Evolutionary conservation across 2,113 vertebrate species (phyloP).

Genomic region (Oncorhynchus nerka): DNA sequence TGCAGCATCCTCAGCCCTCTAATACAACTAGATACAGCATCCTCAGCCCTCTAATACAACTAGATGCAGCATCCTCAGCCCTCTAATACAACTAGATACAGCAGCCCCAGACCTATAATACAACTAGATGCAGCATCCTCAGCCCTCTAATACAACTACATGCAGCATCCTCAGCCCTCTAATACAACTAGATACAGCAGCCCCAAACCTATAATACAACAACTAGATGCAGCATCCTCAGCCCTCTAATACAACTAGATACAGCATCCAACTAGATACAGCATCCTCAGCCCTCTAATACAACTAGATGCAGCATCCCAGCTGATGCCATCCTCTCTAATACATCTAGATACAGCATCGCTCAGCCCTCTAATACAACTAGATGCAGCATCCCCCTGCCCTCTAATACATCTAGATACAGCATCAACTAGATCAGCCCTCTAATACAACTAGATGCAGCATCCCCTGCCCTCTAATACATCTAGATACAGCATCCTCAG

Average conservation of each 20-base stretch:
- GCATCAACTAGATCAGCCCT: too few relatives aligned
- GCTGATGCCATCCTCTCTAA: too few relatives aligned
- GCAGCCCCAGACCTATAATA: constrained; percentile 18
- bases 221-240: constrained; percentile 26
- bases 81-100: not conserved
- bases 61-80: not conserved
- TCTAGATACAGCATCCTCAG: not conserved
- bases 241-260: not conserved
- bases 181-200: not conserved
- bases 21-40: not conserved
- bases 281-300: too few relatives aligned
- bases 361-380: not conserved
- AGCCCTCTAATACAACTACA: not conserved
- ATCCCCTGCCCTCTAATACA: constrained; percentile 9
- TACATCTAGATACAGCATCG: not conserved
- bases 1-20: not conserved
- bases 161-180: constrained; percentile 6
- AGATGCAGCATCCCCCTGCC: constrained; percentile 26
- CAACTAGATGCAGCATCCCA: constrained; percentile 1
- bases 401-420: not conserved
- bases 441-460: not conserved
- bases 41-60: constrained; percentile 8
- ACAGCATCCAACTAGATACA: not conserved
- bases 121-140: not conserved
- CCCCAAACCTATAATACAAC: not conserved